A percentile compares a stretch with the other conserved stretches of the same genome.
Evolutionary conservation across 2,113 vertebrate genomes (phyloP).

Genomic region (Grallaria varia): DNA sequence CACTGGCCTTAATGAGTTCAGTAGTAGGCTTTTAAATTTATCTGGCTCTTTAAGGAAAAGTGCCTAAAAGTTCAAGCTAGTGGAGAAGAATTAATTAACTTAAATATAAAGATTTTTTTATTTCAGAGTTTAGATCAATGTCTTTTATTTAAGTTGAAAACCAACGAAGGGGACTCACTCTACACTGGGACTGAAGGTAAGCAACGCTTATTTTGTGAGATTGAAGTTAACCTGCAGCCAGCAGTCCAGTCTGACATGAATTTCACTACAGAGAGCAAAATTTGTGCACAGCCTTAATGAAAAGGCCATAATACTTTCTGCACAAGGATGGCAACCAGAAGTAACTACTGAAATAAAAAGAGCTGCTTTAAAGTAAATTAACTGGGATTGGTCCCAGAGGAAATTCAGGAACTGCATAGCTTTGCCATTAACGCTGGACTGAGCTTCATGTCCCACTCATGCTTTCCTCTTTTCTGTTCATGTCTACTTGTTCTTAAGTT

Average conservation of each 20-base stretch:
- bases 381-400: background rate
- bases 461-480: background rate
- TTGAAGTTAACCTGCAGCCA: background rate
- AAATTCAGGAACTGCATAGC: background rate
- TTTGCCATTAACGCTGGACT: background rate
- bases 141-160: background rate
- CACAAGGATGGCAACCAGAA: background rate
- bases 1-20: slow-evolving; percentile 9
- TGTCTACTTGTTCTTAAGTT: background rate
- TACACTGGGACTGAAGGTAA: background rate
- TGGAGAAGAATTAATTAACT: background rate
- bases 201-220: background rate
- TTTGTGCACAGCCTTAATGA: background rate
- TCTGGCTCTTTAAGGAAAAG: background rate
- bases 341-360: background rate
- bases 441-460: background rate
- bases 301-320: background rate
- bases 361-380: background rate
- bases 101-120: background rate
- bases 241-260: background rate
- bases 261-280: background rate
- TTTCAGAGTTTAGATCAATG: background rate
- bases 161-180: background rate
- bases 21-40: slow-evolving; percentile 26
- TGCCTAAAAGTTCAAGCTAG: background rate